Evolutionary conservation across 2,113 vertebrate species (phyloP).

Genomic region (Charina bottae): DNA sequence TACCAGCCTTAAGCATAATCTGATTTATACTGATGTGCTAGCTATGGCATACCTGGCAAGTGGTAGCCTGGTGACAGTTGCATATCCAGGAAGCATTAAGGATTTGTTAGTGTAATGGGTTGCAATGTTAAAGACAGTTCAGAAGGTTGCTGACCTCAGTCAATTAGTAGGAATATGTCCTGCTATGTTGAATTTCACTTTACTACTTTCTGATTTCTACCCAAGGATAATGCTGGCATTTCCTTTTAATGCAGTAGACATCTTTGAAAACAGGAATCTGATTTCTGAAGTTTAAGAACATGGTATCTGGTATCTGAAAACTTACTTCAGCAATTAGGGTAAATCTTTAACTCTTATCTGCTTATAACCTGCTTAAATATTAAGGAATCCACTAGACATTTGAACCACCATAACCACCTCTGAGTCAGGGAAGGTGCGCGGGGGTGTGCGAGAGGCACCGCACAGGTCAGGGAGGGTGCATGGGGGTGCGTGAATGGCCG

Average conservation of each 20-base stretch:
- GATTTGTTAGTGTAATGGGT: not conserved
- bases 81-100: not conserved
- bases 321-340: not conserved
- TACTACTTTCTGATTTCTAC: not conserved
- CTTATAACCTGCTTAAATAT: not conserved
- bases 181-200: not conserved
- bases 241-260: not conserved
- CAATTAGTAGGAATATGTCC: not conserved
- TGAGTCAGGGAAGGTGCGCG: not conserved
- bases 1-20: not conserved
- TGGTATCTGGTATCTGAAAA: not conserved
- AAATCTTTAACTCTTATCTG: not conserved
- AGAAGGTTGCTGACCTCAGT: not conserved
- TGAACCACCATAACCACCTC: not conserved
- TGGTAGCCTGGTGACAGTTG: not conserved
- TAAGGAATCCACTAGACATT: not conserved
- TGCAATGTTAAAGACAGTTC: not conserved
- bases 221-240: not conserved
- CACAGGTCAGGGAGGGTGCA: too few species aligned
- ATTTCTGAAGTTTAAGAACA: not conserved
- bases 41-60: not conserved
- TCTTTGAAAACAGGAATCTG: not conserved
- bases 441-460: too few species aligned
- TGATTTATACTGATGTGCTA: not conserved
- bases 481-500: too few species aligned